Base-by-base conservation (phyloP, 2,797 vertebrate genomes). In the Coendou prehensilis region DNA sequence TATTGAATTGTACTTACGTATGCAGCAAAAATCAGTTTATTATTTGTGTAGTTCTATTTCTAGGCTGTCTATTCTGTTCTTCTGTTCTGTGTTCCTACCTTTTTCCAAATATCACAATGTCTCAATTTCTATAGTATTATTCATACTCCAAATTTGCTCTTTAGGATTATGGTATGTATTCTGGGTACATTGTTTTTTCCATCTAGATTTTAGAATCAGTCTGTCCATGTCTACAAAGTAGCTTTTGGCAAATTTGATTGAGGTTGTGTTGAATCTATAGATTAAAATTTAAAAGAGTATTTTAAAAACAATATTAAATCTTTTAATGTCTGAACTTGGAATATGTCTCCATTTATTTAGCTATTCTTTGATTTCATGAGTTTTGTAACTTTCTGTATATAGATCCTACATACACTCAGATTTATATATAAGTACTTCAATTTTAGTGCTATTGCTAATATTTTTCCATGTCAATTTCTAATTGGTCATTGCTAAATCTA, bases 131-230 rank as follows among this genome's bases (percentile, higher is more conserved):
- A 5, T 56, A 71, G 4, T 87, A 41, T 91, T 30, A 33, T 63
- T 37, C 78, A 30, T 63, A 79, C 6, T 71, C 30, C 76, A 78
- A 22, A 3, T 93, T 71, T 78, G 30, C 10, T 87, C 9, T 87
- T 82, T 41, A 33, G 4, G 52, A 28, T 15, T 18, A 61, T 45
- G 37, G 57, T 81, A 26, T 37, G 28, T 56, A 56, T 57, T 87
- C 37, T 57, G 50, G 18, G 14, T 82, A 30, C 10, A 87, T 87
- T 83, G 14, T 9, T 63, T 71, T 71, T 87, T 22, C 23, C 30
- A n/a, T 56, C 59, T 87, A 90, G 75, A 78, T 87, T 26, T 82
- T 87, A 56, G 52, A 93, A 69, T 86, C 7, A 86, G 3, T 82
- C 59, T 89, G 26, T 33, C 67, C 13, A 33, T 41, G 10, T 33